Percentiles rank a stretch among this genome's conserved stretches.
These are phyloP conservation scores for Argopecten irradians DNA, from an alignment of 1,140 invertebrate species.

Conservation along the genomic window DNA sequence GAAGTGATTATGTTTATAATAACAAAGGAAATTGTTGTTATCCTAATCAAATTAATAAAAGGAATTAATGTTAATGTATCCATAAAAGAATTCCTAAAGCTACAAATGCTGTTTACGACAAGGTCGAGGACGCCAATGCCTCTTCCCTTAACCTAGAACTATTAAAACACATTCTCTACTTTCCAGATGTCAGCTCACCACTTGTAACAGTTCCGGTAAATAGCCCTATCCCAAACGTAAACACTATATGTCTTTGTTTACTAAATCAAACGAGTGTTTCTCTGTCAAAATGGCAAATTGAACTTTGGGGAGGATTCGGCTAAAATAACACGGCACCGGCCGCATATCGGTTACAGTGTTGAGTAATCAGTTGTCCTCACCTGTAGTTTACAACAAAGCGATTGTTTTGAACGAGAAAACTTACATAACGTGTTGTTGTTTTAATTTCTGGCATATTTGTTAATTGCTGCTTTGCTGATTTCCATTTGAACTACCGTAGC, in stretches of 20 bases:
- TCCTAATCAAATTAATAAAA: no score
- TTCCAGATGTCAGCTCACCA: not conserved
- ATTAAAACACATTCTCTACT: not conserved
- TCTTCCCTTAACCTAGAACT: conserved; percentile 1
- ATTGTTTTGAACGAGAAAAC: not conserved
- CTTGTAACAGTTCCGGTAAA: conserved; percentile 1
- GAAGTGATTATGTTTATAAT: no score
- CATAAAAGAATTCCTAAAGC: not conserved
- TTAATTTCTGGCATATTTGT: no score
- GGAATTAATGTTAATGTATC: no score
- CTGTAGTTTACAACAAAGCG: not conserved
- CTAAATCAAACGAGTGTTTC: not conserved
- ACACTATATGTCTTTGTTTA: not conserved
- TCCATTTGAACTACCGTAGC: no score
- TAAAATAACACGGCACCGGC: not conserved
- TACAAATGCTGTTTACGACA: not conserved
- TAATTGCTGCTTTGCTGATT: no score
- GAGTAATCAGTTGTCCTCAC: not conserved
- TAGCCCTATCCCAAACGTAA: not conserved
- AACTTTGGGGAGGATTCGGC: not conserved
- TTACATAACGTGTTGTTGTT: no score
- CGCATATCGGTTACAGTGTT: not conserved
- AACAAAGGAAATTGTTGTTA: no score
- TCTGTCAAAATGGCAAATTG: conserved; percentile 6
- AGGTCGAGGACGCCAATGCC: not conserved